phyloP scores from a whole-genome alignment of 2,797 vertebrate genomes.

The Acanthopagrus latus region DNA sequence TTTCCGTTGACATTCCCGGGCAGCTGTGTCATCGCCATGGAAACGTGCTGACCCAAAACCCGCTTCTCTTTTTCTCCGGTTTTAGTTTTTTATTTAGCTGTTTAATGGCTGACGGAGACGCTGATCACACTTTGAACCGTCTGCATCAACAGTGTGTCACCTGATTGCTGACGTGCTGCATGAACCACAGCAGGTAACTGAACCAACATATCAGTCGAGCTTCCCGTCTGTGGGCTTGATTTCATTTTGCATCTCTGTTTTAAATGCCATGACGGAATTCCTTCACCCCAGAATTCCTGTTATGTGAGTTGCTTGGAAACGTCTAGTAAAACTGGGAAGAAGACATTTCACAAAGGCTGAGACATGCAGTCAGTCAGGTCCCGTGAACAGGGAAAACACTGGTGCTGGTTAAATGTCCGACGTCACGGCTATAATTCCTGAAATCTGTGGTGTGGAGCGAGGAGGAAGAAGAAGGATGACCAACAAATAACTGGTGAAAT shows the following conservation, averaged over 20 bases:
- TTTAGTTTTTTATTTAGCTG: not conserved
- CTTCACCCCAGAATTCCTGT: not conserved
- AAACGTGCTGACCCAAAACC: not conserved
- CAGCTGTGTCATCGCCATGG: constrained; percentile 25
- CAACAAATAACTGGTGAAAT: too few species aligned
- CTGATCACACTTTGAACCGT: not conserved
- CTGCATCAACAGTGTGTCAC: not conserved
- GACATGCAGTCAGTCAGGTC: too few species aligned
- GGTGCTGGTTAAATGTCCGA: too few species aligned
- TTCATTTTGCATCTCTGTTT: not conserved
- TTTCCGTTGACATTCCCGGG: constrained; percentile 14
- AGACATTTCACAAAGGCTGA: not conserved
- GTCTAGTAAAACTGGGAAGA: not conserved
- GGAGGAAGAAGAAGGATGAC: too few species aligned
- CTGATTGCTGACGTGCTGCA: not conserved
- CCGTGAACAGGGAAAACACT: too few species aligned
- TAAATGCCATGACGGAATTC: not conserved
- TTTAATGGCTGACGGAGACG: not conserved
- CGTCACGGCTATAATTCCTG: too few species aligned
- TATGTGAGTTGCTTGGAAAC: not conserved
- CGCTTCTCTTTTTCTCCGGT: not conserved
- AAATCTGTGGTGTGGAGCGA: too few species aligned
- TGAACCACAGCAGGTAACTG: not conserved
- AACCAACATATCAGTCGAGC: not conserved
- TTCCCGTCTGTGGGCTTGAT: not conserved